Evolutionary conservation across 1,140 invertebrate species (phyloP).

Genomic region (Euborellia annulipes): DNA sequence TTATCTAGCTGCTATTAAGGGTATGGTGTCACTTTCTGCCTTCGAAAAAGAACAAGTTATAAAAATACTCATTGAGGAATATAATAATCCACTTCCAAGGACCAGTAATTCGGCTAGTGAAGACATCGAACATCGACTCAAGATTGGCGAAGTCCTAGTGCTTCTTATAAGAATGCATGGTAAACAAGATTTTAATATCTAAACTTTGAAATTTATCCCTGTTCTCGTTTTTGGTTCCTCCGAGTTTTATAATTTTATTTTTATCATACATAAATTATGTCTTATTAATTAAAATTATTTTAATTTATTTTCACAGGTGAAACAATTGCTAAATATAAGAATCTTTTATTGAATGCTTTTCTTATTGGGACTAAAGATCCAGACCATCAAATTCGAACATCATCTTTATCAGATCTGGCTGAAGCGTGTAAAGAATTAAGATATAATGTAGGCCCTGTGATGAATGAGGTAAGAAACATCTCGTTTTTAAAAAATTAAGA

Average conservation of each 20-base stretch:
- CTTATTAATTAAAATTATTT: too few species aligned
- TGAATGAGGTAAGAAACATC: conserved; percentile 47
- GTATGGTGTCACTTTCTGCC: conserved; percentile 46
- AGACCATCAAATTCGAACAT: conserved; percentile 59
- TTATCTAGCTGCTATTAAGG: conserved; percentile 63
- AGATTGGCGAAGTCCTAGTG: conserved; percentile 69
- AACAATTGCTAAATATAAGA: conserved; percentile 35
- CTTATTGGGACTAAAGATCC: conserved; percentile 47
- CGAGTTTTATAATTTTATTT: too few species aligned
- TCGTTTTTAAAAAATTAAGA: too few species aligned
- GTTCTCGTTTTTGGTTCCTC: too few species aligned
- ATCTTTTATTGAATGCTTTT: conserved; percentile 53
- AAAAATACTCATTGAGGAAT: conserved; percentile 43
- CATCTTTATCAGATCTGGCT: conserved; percentile 69
- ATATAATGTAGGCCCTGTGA: conserved; percentile 50
- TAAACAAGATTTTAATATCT: too few species aligned
- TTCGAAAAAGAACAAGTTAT: conserved; percentile 50
- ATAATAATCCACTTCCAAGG: conserved; percentile 28
- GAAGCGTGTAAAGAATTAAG: conserved; percentile 63
- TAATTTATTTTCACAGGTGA: too few species aligned
- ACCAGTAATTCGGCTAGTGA: conserved; percentile 16
- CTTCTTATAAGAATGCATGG: conserved; percentile 53
- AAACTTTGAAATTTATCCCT: conserved; percentile 5
- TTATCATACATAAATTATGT: too few species aligned
- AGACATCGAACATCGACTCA: conserved; percentile 33